Evolutionary conservation across 2,797 vertebrate species (phyloP).

Genomic region (Lemur catta): DNA sequence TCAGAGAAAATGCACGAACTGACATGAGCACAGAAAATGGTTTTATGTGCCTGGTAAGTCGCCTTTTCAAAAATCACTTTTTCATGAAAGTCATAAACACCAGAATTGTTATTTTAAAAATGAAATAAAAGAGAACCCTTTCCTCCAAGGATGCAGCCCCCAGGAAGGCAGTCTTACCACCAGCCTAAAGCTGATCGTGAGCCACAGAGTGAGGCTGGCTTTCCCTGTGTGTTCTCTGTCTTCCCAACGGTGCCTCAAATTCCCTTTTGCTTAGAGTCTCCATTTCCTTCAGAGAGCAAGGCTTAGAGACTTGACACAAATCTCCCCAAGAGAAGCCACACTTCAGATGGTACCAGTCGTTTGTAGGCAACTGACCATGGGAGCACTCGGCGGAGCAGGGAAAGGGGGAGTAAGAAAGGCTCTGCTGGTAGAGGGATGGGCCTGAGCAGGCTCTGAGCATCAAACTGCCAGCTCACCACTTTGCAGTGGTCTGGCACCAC

Average conservation of each 20-base stretch:
- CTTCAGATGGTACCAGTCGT: not conserved
- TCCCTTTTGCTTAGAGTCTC: not conserved
- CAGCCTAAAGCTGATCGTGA: not conserved
- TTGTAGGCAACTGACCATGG: not conserved
- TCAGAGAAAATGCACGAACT: not conserved
- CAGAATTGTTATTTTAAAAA: not conserved
- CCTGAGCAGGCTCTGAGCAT: no score
- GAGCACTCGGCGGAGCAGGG: not conserved
- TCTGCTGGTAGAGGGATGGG: no score
- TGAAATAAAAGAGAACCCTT: not conserved
- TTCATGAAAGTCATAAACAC: not conserved
- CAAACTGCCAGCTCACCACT: no score
- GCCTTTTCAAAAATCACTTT: not conserved
- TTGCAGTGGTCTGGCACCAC: not conserved
- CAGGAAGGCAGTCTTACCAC: not conserved
- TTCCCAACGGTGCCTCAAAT: not conserved
- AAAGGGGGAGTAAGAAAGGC: not conserved
- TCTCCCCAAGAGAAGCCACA: not conserved
- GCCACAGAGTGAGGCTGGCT: not conserved
- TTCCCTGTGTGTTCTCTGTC: not conserved
- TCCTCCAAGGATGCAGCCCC: not conserved
- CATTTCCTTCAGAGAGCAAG: not conserved
- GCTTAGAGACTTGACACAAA: not conserved
- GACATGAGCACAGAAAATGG: not conserved
- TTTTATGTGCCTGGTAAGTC: not conserved